These are phyloP conservation scores for Prionailurus viverrinus DNA, from an alignment of 2,113 vertebrate species.

Conservation along the genomic window DNA sequence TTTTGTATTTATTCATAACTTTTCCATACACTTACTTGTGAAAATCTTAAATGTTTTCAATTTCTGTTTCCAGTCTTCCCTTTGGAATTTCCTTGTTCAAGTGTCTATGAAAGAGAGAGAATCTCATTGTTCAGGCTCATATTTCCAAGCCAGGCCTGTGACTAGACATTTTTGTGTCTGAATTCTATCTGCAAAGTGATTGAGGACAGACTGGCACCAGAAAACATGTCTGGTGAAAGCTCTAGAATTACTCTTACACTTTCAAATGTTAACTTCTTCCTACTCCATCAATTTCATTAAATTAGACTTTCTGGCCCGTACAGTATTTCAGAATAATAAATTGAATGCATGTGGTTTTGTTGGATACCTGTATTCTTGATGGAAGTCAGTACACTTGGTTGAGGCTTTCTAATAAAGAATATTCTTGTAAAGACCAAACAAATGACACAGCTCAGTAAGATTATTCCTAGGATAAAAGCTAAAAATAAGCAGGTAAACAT, in stretches of 20 bases:
- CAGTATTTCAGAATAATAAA: constrained; percentile 18
- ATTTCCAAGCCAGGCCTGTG: background rate
- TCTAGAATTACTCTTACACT: background rate
- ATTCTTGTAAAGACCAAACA: constrained; percentile 5
- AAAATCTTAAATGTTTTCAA: background rate
- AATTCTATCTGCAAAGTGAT: background rate
- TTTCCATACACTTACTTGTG: background rate
- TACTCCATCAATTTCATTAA: background rate
- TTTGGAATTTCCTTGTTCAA: background rate
- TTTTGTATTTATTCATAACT: background rate
- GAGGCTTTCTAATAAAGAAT: constrained; percentile 53
- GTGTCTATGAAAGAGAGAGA: background rate
- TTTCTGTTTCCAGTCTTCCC: background rate
- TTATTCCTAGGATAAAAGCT: constrained; percentile 71
- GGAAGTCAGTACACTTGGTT: background rate
- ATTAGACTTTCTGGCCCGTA: background rate
- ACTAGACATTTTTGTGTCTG: background rate
- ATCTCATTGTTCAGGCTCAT: background rate
- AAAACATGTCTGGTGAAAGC: background rate
- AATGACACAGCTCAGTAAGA: constrained; percentile 51
- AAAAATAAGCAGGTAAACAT: constrained; percentile 83
- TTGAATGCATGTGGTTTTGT: background rate
- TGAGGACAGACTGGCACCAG: background rate
- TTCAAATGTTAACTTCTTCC: background rate
- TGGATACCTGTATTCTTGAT: background rate